Percentiles rank a stretch among this genome's conserved stretches.
These are phyloP conservation scores for Stenodera caucasica DNA, from an alignment of 2,888 invertebrate genomes.

Conservation along the genomic window DNA sequence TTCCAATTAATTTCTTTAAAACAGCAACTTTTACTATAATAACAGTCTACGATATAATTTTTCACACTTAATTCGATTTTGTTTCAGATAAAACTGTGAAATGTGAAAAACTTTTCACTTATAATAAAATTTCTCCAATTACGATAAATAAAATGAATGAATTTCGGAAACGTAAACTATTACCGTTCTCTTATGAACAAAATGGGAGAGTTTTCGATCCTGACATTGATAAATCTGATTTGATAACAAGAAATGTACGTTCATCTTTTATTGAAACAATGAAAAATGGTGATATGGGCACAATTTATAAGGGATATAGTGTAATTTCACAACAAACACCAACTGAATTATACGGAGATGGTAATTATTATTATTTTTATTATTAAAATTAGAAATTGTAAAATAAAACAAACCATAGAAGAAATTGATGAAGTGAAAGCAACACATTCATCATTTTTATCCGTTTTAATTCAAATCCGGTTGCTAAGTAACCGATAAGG, in stretches of 20 bases:
- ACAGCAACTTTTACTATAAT: too few relatives aligned
- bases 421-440: too few relatives aligned
- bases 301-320: slow-evolving; percentile 22
- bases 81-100: neutral
- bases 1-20: too few relatives aligned
- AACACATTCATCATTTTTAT: too few relatives aligned
- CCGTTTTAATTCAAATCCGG: too few relatives aligned
- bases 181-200: slow-evolving; percentile 30
- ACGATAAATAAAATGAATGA: slow-evolving; percentile 32
- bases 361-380: slow-evolving; percentile 16
- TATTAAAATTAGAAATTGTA: neutral
- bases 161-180: slow-evolving; percentile 39
- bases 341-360: slow-evolving; percentile 26
- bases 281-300: slow-evolving; percentile 21
- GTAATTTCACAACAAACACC: slow-evolving; percentile 40
- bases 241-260: slow-evolving; percentile 21
- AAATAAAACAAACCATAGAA: too few relatives aligned
- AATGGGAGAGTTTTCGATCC: neutral
- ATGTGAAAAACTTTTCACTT: too few relatives aligned
- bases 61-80: neutral
- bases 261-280: slow-evolving; percentile 20
- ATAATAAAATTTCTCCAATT: too few relatives aligned
- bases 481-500: too few relatives aligned
- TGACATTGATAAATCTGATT: slow-evolving; percentile 12
- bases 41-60: too few relatives aligned